A percentile compares a stretch with the other conserved stretches of the same genome.
Conservation (phyloP, 2,797 vertebrate species). For the Aplochiton taeniatus region DNA sequence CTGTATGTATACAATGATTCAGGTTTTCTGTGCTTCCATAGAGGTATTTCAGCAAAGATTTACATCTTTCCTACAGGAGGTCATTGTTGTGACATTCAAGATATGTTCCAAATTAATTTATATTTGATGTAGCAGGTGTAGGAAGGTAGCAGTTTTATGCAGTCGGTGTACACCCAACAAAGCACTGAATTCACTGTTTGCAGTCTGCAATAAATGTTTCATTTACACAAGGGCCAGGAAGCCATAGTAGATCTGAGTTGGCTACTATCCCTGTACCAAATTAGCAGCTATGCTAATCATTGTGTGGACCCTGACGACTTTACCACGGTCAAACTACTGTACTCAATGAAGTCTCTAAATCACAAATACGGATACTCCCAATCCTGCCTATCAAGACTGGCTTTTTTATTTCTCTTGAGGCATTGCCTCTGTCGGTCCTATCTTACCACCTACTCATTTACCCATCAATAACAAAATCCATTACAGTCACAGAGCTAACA, state of each 20-base stretch:
- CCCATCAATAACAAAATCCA: slow-evolving; percentile 55
- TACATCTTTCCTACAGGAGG: too few species aligned
- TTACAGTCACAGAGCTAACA: slow-evolving; percentile 40
- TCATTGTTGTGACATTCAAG: too few species aligned
- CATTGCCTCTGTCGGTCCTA: slow-evolving; percentile 38
- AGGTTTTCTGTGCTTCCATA: too few species aligned
- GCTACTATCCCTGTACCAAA: background rate
- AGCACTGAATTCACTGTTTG: too few species aligned
- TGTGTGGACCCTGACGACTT: background rate
- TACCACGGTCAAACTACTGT: background rate
- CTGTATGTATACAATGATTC: background rate
- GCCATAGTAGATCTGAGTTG: slow-evolving; percentile 9
- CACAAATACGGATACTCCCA: slow-evolving; percentile 34
- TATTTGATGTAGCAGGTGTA: too few species aligned
- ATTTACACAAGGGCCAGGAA: slow-evolving; percentile 14
- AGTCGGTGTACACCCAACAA: too few species aligned
- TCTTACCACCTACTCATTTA: slow-evolving; percentile 57
- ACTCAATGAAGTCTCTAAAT: background rate
- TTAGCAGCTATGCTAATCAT: slow-evolving; percentile 3
- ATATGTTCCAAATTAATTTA: too few species aligned
- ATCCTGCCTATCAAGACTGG: slow-evolving; percentile 45
- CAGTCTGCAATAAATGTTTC: too few species aligned
- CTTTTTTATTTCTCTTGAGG: background rate
- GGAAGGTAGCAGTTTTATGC: too few species aligned
- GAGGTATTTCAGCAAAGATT: too few species aligned